Evolutionary conservation across 2,888 invertebrate species (phyloP).

Genomic region (Nomada fucata): DNA sequence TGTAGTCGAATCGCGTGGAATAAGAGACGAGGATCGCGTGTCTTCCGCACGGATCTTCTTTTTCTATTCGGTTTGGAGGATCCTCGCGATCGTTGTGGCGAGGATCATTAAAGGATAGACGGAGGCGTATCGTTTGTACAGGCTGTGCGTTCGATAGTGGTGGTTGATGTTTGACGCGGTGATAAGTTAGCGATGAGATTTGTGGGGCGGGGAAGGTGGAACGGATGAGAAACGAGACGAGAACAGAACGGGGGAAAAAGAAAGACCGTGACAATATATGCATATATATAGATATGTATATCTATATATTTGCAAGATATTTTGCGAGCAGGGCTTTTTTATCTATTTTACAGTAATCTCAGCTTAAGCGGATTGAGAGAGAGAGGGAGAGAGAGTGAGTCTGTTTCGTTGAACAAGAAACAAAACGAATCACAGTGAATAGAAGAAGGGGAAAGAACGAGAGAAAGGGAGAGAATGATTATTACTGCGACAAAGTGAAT

Average conservation of each 20-base stretch:
- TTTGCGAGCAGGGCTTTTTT: slow-evolving; percentile 80
- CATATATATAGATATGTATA: slow-evolving; percentile 71
- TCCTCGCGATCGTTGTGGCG: not conserved
- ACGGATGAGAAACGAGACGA: slow-evolving; percentile 4
- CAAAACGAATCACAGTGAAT: slow-evolving; percentile 6
- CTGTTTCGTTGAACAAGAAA: slow-evolving; percentile 55
- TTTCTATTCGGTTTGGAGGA: slow-evolving; percentile 20
- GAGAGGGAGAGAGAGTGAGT: slow-evolving; percentile 44
- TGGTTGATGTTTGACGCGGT: not conserved
- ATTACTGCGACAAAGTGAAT: not conserved
- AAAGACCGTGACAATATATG: slow-evolving; percentile 78
- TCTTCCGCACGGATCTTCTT: slow-evolving; percentile 3
- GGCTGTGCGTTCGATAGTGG: no score
- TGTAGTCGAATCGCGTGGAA: not conserved
- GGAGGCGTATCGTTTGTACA: no score
- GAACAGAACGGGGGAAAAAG: slow-evolving; percentile 20
- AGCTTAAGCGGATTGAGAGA: slow-evolving; percentile 75
- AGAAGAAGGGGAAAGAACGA: slow-evolving; percentile 42
- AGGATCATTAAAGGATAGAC: no score
- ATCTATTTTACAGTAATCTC: slow-evolving; percentile 80
- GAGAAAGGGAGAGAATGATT: not conserved
- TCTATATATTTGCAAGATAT: slow-evolving; percentile 77
- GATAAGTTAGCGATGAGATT: not conserved
- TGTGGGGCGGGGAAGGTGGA: not conserved
- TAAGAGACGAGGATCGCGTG: not conserved